Base-by-base conservation (phyloP, 1,140 invertebrate genomes). In the Drepana arcuata region DNA sequence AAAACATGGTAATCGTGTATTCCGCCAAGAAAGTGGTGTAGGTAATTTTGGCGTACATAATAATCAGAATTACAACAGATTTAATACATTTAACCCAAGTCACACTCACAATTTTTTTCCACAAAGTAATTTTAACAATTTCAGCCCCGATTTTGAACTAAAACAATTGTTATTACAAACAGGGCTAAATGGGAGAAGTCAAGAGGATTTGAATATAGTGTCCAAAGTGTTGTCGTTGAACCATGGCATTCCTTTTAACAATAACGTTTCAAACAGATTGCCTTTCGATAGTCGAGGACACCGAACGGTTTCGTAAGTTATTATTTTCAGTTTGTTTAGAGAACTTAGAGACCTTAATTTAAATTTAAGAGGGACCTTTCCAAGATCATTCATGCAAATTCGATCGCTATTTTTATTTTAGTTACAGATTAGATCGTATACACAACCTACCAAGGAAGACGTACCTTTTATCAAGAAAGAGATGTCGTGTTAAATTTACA, bases 221-320 rank as follows among this genome's bases (percentile, higher is more conserved):
- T 91, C 90, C 10, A 93, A 93, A 78, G 90, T 93, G 24, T 73
- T 93, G 38, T 90, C 91, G 11, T 75, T 92, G 18, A 92, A 92
- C 67, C 91, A 92, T 48, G 89, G 89, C 7, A 52, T 84, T 7
- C 56, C 65, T 2, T 16, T 74, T 15, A 67, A 65, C 34, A 74
- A 59, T 25, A 57, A 65, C 29, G 37, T 68, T 11, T 65, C 65
- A 3, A 78, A 78, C 32, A 56, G 67, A 43, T 37, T 78, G 25
- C 43, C 59, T 11, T 79, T 72, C 35, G 74, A 82, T 37, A 69
- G 57, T 24, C 52, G 74, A 39, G 57, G 74, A 42, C 62, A 73
- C 16, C 18, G 12, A 25, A 14, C 1, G 13, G 14, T 11, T 13
- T 2, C 29, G 26, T 37, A 11, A 16, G n/a, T 14, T 30, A 16